Conservation (phyloP, 1,140 invertebrate species). For the Neodiprion pinetum region DNA sequence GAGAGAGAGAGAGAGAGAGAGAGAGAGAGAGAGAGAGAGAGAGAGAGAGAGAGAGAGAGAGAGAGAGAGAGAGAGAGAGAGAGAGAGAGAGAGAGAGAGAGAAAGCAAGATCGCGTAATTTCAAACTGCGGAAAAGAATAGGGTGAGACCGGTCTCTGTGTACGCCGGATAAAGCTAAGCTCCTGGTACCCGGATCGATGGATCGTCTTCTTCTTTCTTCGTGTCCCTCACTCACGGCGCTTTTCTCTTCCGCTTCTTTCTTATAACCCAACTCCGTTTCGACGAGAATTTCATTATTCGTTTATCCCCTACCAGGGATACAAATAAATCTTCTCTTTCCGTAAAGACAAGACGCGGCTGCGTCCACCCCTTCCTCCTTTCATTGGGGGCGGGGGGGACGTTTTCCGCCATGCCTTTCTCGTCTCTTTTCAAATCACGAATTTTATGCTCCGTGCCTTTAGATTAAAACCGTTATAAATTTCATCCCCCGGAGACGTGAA, state of each 20-base stretch:
- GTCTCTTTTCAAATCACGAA: too few relatives aligned
- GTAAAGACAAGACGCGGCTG: too few relatives aligned
- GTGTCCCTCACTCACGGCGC: not conserved
- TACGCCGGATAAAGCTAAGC: not conserved
- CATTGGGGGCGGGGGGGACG: too few relatives aligned
- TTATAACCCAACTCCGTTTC: not conserved
- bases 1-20: conserved; percentile 17
- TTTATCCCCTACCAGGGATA: not conserved
- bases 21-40: conserved; percentile 22
- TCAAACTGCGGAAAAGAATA: not conserved
- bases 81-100: too few relatives aligned
- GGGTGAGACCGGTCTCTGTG: not conserved
- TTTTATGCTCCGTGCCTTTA: too few relatives aligned
- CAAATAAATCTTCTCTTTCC: not conserved
- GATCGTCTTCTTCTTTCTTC: not conserved
- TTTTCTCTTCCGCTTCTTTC: not conserved
- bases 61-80: too few relatives aligned
- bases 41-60: conserved; percentile 15
- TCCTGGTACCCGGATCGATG: not conserved
- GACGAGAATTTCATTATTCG: not conserved
- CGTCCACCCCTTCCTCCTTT: too few relatives aligned
- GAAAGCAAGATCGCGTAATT: conserved; percentile 6
- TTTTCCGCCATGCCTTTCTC: too few relatives aligned
- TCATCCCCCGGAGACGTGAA: too few relatives aligned
- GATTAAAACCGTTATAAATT: too few relatives aligned